A percentile compares a stretch with the other conserved stretches of the same genome.
phyloP scores from a whole-genome alignment of 2,797 vertebrate species.

The Typhlichthys eigenmanni region DNA sequence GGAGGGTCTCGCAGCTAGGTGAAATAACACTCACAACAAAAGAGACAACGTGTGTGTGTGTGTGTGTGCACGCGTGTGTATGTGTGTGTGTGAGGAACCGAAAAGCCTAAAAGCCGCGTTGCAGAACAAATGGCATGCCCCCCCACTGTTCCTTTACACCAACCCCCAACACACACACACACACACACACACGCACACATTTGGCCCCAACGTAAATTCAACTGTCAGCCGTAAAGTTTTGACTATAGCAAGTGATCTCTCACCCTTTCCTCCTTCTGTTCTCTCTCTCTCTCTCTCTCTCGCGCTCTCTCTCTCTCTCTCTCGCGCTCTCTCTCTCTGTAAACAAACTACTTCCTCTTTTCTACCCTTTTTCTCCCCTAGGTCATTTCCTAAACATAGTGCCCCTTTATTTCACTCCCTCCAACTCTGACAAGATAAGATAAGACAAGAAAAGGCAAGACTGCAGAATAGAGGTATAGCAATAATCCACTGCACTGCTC shows the following conservation, averaged over 20 bases:
- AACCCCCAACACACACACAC: constrained; percentile 21
- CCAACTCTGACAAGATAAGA: constrained; percentile 7
- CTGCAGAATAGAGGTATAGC: too few species aligned
- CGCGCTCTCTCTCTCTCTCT: constrained; percentile 28
- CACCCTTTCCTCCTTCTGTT: constrained; percentile 39
- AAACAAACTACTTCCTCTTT: constrained; percentile 54
- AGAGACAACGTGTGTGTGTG: constrained; percentile 14
- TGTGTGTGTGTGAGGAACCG: constrained; percentile 60
- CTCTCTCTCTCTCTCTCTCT: constrained; percentile 34
- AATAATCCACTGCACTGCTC: too few species aligned
- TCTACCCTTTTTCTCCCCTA: constrained; percentile 33
- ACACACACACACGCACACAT: constrained; percentile 45
- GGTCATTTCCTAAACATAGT: constrained; percentile 22
- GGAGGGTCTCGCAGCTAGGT: constrained; percentile 36
- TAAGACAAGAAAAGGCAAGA: too few species aligned
- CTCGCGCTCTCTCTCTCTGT: constrained; percentile 28
- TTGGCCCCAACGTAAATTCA: constrained; percentile 70
- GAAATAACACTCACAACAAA: constrained; percentile 44
- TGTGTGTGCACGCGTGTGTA: not conserved
- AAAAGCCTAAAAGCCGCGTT: constrained; percentile 74
- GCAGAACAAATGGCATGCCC: constrained; percentile 64
- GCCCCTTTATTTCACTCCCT: not conserved
- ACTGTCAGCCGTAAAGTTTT: constrained; percentile 84
- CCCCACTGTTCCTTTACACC: constrained; percentile 65
- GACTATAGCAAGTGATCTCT: constrained; percentile 68